Evolutionary conservation across 1,140 invertebrate species (phyloP).

Genomic region (Homalodisca vitripennis): DNA sequence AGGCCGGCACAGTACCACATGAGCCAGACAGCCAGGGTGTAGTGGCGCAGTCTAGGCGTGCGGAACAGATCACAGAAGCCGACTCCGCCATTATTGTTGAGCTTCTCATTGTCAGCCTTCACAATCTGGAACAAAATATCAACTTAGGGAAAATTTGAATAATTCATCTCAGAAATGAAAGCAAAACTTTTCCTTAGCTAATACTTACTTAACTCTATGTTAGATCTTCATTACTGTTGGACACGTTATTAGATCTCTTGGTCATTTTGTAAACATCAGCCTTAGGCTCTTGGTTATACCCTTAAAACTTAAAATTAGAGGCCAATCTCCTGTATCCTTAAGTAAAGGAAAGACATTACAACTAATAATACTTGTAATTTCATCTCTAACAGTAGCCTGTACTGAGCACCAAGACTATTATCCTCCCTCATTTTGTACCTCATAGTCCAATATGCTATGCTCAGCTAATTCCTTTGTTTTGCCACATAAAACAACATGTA

Average conservation of each 20-base stretch:
- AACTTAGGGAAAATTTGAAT: background rate
- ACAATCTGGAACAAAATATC: background rate
- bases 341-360: too few species aligned
- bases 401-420: too few species aligned
- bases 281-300: background rate
- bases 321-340: too few species aligned
- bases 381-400: too few species aligned
- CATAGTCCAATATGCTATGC: too few species aligned
- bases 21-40: slow-evolving; percentile 29
- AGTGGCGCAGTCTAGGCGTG: slow-evolving; percentile 18
- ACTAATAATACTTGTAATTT: too few species aligned
- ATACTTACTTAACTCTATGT: background rate
- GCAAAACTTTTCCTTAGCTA: background rate
- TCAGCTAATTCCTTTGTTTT: too few species aligned
- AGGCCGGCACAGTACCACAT: slow-evolving; percentile 34
- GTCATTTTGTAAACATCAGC: background rate
- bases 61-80: slow-evolving; percentile 21
- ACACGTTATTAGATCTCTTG: background rate
- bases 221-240: background rate
- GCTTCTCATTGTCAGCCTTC: background rate
- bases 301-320: background rate
- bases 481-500: too few species aligned
- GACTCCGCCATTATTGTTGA: background rate
- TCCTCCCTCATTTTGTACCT: too few species aligned
- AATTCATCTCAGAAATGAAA: background rate